phyloP scores from a whole-genome alignment of 2,113 vertebrate genomes.

The Neoarius graeffei region DNA sequence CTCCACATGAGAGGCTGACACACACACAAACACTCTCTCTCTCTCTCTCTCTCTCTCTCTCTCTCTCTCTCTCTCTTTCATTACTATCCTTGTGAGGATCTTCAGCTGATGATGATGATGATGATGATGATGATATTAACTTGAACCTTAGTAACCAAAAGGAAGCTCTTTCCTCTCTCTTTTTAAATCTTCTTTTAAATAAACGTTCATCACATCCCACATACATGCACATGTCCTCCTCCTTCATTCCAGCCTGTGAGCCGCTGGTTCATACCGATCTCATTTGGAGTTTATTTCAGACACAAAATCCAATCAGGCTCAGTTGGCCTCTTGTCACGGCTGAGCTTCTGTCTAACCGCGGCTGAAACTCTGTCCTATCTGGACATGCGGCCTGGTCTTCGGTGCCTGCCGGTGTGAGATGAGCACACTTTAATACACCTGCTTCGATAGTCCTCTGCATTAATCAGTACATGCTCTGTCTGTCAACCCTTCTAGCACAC shows the following conservation, averaged over 20 bases:
- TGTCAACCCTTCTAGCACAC: slow-evolving; percentile 27
- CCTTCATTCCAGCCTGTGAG: slow-evolving; percentile 1
- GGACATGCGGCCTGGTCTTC: slow-evolving; percentile 34
- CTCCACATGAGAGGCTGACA: neutral
- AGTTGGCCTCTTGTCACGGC: slow-evolving; percentile 47
- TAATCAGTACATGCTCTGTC: slow-evolving; percentile 39
- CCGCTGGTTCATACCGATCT: slow-evolving; percentile 35
- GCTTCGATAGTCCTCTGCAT: slow-evolving; percentile 38
- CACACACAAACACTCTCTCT: neutral
- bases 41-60: neutral
- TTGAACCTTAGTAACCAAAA: neutral
- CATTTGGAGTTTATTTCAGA: slow-evolving; percentile 51
- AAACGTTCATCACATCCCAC: neutral
- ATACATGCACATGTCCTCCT: neutral
- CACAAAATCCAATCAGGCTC: slow-evolving; percentile 47
- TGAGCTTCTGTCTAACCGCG: slow-evolving; percentile 39
- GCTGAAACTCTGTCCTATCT: slow-evolving; percentile 45
- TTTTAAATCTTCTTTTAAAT: neutral
- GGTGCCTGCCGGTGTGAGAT: slow-evolving; percentile 24
- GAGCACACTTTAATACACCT: slow-evolving; percentile 38
- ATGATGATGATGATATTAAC: neutral
- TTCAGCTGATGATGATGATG: neutral
- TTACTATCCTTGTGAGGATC: neutral
- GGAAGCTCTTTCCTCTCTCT: neutral
- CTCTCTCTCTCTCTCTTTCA: neutral